phyloP scores from a whole-genome alignment of 1,140 invertebrate species.

The Argopecten irradians region DNA sequence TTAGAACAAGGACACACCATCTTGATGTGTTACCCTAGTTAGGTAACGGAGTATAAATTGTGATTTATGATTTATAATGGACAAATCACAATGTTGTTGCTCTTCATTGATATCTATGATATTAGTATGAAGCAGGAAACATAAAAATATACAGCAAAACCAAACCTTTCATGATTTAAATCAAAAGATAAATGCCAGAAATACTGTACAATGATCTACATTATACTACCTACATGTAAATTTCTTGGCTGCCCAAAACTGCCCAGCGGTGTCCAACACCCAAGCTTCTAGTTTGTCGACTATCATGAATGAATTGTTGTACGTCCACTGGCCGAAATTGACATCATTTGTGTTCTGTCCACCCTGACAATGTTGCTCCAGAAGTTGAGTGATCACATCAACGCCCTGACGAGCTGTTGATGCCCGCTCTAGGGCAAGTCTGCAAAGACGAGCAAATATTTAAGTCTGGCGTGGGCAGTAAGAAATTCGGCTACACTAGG shows the following conservation, averaged over 20 bases:
- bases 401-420: slow-evolving; percentile 82
- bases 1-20: too few relatives aligned
- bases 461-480: too few relatives aligned
- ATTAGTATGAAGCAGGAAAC: too few relatives aligned
- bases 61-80: too few relatives aligned
- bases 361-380: slow-evolving; percentile 85
- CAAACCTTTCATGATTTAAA: too few relatives aligned
- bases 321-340: slow-evolving; percentile 63
- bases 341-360: slow-evolving; percentile 80
- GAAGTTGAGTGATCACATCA: slow-evolving; percentile 81
- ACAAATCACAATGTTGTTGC: too few relatives aligned
- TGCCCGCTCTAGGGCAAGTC: slow-evolving; percentile 83
- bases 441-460: slow-evolving; percentile 27
- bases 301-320: slow-evolving; percentile 69
- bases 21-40: too few relatives aligned
- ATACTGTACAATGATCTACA: background rate
- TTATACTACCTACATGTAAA: slow-evolving; percentile 79
- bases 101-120: too few relatives aligned
- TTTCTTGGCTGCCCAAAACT: slow-evolving; percentile 86
- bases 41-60: too few relatives aligned
- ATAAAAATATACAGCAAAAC: too few relatives aligned
- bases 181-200: too few relatives aligned
- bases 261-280: slow-evolving; percentile 71
- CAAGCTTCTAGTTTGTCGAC: slow-evolving; percentile 69
- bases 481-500: too few relatives aligned